A percentile compares a stretch with the other conserved stretches of the same genome.
These are phyloP conservation scores for Typhlichthys subterraneus DNA, from an alignment of 2,797 vertebrate genomes.

Conservation along the genomic window DNA sequence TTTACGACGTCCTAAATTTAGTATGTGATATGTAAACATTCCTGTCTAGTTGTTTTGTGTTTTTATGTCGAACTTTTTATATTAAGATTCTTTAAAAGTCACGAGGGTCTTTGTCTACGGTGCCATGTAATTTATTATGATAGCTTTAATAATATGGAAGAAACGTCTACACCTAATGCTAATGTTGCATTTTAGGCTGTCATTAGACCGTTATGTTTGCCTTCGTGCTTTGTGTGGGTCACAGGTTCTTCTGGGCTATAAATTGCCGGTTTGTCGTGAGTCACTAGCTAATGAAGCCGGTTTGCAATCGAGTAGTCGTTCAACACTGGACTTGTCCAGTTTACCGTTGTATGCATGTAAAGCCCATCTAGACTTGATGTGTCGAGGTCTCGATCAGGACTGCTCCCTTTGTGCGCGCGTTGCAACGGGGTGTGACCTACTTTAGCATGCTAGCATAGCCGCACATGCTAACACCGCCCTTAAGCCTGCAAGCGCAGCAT, in stretches of 20 bases:
- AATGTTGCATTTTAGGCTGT: not conserved
- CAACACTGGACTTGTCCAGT: not conserved
- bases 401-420: conserved; percentile 72
- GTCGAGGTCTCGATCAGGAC: conserved; percentile 27
- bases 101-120: conserved; percentile 68
- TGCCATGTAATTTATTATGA: not conserved
- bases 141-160: too few species aligned
- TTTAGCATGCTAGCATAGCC: conserved; percentile 74
- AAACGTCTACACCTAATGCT: too few species aligned
- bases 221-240: not conserved
- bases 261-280: conserved; percentile 30
- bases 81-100: conserved; percentile 5
- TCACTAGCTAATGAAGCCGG: not conserved
- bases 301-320: not conserved
- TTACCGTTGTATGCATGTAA: not conserved
- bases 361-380: not conserved
- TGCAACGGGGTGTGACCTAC: conserved; percentile 85
- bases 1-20: not conserved
- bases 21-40: conserved; percentile 2
- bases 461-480: conserved; percentile 55
- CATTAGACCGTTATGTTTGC: not conserved
- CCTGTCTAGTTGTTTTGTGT: not conserved
- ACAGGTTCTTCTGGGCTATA: conserved; percentile 37
- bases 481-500: conserved; percentile 8
- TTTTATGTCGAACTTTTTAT: not conserved